Evolutionary conservation across 2,113 vertebrate species (phyloP).

Genomic region (Gallinago undulata): DNA sequence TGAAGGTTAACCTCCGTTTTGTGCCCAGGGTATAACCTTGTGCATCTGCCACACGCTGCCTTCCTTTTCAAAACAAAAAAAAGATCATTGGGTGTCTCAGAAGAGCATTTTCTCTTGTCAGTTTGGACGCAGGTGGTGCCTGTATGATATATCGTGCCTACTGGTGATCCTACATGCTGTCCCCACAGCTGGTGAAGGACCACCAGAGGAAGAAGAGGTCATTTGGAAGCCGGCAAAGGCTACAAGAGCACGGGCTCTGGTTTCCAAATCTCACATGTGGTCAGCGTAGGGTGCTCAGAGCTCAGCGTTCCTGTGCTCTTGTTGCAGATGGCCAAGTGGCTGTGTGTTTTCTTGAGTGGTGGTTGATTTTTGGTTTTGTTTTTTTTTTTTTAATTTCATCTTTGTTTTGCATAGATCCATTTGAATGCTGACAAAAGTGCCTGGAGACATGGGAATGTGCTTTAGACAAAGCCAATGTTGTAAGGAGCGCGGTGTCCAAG

Average conservation of each 20-base stretch:
- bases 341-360: background rate
- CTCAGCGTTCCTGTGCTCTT: background rate
- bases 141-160: accelerated
- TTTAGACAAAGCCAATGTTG: slow-evolving; percentile 4
- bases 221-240: background rate
- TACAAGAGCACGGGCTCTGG: accelerated
- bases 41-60: background rate
- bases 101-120: background rate
- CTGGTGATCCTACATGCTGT: background rate
- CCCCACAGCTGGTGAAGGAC: background rate
- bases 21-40: background rate
- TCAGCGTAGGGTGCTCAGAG: background rate
- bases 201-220: background rate
- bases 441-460: background rate
- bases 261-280: accelerated
- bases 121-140: background rate
- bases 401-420: background rate
- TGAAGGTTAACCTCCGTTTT: background rate
- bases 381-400: background rate
- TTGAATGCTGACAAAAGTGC: slow-evolving; percentile 4
- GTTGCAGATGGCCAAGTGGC: background rate
- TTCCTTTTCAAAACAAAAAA: background rate
- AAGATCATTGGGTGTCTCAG: background rate
- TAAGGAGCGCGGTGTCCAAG: background rate
- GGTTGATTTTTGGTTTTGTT: too few species aligned